These are phyloP conservation scores for Frieseomelitta varia DNA, from an alignment of 1,140 invertebrate genomes.

Conservation along the genomic window DNA sequence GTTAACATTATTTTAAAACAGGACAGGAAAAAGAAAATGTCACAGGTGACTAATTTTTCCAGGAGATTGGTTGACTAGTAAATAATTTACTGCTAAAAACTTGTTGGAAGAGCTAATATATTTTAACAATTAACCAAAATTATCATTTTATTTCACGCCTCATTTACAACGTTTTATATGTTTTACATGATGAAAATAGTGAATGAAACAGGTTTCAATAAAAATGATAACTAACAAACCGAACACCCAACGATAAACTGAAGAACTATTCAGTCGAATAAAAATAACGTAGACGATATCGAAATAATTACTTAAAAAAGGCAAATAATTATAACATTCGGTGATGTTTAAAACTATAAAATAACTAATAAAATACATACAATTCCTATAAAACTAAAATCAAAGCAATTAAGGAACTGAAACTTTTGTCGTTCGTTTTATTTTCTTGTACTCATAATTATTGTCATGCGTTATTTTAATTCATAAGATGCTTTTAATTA, in stretches of 20 bases:
- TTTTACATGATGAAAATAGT: constrained; percentile 10
- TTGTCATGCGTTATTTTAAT: constrained; percentile 26
- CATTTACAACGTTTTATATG: neutral
- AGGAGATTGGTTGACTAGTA: neutral
- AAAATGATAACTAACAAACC: constrained; percentile 12
- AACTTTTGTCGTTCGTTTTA: neutral
- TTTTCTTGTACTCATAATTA: constrained; percentile 3
- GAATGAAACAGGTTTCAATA: neutral
- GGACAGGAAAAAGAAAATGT: neutral
- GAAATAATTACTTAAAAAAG: neutral
- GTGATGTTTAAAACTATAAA: neutral
- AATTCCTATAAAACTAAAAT: neutral
- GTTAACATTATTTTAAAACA: neutral
- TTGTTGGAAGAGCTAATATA: constrained; percentile 7
- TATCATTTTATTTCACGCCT: constrained; percentile 2
- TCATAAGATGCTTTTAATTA: constrained; percentile 16
- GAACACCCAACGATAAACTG: neutral
- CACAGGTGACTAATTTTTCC: neutral
- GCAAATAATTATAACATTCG: neutral
- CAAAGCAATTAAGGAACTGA: neutral
- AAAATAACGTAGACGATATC: constrained; percentile 16
- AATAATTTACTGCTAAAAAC: neutral
- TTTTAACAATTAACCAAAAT: constrained; percentile 16
- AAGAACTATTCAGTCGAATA: constrained; percentile 11
- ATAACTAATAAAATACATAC: neutral